Conservation (phyloP, 2,797 vertebrate species). For the Silurus lanzhouensis region DNA sequence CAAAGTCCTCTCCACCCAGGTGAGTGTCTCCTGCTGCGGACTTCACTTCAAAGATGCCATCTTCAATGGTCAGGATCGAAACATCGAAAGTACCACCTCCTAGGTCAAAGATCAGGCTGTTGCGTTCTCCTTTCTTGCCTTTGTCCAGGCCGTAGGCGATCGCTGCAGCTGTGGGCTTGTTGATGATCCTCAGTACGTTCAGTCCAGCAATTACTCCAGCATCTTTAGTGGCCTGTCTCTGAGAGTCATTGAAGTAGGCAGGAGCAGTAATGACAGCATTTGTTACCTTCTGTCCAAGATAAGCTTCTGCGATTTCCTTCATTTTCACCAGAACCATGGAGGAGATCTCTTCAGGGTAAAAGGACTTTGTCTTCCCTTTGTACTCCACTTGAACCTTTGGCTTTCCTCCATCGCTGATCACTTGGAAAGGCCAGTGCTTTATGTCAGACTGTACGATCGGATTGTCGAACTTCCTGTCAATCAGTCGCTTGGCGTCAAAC, state of each 20-base stretch:
- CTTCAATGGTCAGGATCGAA: constrained; percentile 35
- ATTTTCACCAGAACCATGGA: constrained; percentile 63
- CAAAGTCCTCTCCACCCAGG: constrained; percentile 40
- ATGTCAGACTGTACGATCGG: constrained; percentile 82
- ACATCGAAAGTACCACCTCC: constrained; percentile 39
- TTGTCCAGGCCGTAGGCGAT: constrained; percentile 85
- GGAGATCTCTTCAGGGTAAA: constrained; percentile 61
- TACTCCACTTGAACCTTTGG: constrained; percentile 58
- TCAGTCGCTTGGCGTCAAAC: constrained; percentile 83
- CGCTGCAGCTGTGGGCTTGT: constrained; percentile 84
- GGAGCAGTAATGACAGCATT: constrained; percentile 84
- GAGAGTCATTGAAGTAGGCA: constrained; percentile 85
- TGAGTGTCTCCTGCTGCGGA: constrained; percentile 42
- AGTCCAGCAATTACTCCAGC: constrained; percentile 81
- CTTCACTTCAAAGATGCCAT: constrained; percentile 40
- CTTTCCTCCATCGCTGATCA: constrained; percentile 59
- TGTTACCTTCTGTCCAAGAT: constrained; percentile 62
- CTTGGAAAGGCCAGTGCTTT: constrained; percentile 83
- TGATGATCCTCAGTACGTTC: constrained; percentile 86
- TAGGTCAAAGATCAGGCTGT: constrained; percentile 73
- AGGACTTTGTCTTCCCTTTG: constrained; percentile 56
- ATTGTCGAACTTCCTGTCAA: constrained; percentile 81
- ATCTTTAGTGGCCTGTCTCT: constrained; percentile 84
- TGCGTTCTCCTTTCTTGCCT: constrained; percentile 77
- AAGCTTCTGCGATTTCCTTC: constrained; percentile 63